These are phyloP conservation scores for Shargacucullia verbasci DNA, from an alignment of 2,888 invertebrate species.

Conservation along the genomic window DNA sequence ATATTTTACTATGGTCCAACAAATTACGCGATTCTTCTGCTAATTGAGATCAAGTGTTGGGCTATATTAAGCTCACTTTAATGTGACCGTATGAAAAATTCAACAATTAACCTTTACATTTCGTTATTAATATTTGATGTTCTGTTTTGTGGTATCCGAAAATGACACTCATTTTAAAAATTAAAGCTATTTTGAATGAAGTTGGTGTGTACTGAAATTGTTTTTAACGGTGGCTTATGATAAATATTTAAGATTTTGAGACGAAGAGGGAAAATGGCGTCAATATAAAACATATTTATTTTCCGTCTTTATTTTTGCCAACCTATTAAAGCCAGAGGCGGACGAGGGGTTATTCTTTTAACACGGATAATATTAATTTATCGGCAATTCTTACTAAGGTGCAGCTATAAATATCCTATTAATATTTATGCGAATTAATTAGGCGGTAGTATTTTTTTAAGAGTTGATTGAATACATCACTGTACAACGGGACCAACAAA, in stretches of 20 bases:
- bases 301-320: no score
- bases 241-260: not conserved
- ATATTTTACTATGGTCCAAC: constrained; percentile 67
- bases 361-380: no score
- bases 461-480: no score
- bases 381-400: no score
- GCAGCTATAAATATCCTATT: no score
- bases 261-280: not conserved
- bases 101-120: constrained; percentile 39
- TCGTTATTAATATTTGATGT: constrained; percentile 36
- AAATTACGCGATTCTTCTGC: constrained; percentile 67
- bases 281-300: not conserved
- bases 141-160: no score
- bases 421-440: no score
- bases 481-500: not conserved
- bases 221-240: not conserved
- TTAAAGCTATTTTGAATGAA: constrained; percentile 2
- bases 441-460: no score
- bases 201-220: not conserved
- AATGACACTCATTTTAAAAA: no score
- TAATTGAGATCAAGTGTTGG: constrained; percentile 53
- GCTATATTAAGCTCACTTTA: constrained; percentile 42
- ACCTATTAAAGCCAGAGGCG: no score
- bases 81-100: constrained; percentile 42
- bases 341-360: no score